phyloP scores from a whole-genome alignment of 2,113 vertebrate genomes.

The Mormyrus lacerda region DNA sequence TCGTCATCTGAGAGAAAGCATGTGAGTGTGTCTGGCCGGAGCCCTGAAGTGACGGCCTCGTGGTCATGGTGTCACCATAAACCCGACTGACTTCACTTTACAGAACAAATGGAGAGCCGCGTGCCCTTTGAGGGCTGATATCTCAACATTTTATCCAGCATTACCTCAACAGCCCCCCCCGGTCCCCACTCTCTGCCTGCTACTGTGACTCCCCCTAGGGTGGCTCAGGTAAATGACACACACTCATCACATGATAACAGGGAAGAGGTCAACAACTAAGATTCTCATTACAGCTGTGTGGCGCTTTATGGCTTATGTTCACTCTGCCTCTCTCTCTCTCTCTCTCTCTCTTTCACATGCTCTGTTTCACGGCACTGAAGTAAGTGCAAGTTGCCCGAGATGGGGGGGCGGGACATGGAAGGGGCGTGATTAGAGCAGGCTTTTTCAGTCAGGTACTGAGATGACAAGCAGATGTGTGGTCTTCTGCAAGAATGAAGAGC shows the following conservation, averaged over 20 bases:
- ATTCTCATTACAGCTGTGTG: neutral
- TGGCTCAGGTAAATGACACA: neutral
- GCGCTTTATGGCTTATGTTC: neutral
- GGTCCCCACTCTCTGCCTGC: neutral
- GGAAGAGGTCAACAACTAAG: neutral
- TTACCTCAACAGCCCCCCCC: neutral
- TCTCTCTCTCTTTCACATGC: neutral
- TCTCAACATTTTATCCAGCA: neutral
- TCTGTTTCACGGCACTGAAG: neutral
- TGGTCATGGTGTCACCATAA: neutral
- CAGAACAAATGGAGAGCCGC: neutral
- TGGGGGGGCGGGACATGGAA: neutral
- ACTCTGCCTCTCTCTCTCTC: neutral
- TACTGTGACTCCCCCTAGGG: neutral
- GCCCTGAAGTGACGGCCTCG: neutral
- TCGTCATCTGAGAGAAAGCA: neutral
- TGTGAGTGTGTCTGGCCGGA: neutral
- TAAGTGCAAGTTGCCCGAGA: neutral
- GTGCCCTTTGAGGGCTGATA: neutral
- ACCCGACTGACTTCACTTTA: neutral
- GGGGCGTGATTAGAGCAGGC: neutral
- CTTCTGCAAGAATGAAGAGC: neutral
- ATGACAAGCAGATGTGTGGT: neutral
- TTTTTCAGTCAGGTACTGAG: neutral
- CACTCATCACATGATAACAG: neutral